A percentile compares a stretch with the other conserved stretches of the same genome.
Conservation (phyloP, 2,888 invertebrate genomes). For the Cosmia pyralina region DNA sequence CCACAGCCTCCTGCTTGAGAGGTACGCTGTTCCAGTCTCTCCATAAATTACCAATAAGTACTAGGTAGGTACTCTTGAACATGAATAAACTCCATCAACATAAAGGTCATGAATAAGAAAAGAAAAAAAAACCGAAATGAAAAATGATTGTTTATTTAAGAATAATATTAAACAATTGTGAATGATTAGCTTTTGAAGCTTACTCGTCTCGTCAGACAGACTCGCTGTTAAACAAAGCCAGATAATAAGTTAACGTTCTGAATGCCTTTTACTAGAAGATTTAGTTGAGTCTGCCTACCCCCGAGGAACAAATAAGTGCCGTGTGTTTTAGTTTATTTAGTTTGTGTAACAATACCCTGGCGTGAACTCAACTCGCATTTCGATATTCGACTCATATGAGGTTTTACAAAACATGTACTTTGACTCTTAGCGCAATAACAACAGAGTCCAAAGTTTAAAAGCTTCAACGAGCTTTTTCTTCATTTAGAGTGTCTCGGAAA, state of each 20-base stretch:
- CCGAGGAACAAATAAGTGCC: conserved; percentile 80
- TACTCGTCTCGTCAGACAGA: conserved; percentile 44
- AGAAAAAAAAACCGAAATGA: conserved; percentile 4
- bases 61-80: neutral
- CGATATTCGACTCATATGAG: conserved; percentile 71
- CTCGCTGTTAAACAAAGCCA: conserved; percentile 51
- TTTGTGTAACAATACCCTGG: conserved; percentile 79
- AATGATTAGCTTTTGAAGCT: conserved; percentile 46
- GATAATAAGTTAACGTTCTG: conserved; percentile 61
- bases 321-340: conserved; percentile 81
- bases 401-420: conserved; percentile 51
- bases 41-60: neutral
- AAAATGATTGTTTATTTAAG: conserved; percentile 34
- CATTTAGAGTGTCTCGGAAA: conserved; percentile 78
- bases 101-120: neutral
- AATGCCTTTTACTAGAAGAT: conserved; percentile 64
- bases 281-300: conserved; percentile 74
- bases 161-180: conserved; percentile 33
- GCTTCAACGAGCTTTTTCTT: conserved; percentile 66
- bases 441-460: conserved; percentile 71
- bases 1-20: too few relatives aligned
- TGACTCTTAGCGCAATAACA: conserved; percentile 70
- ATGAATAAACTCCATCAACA: neutral
- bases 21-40: neutral
- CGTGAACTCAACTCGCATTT: conserved; percentile 75